Conservation (phyloP, 1,140 invertebrate species). For the Orius insidiosus region DNA sequence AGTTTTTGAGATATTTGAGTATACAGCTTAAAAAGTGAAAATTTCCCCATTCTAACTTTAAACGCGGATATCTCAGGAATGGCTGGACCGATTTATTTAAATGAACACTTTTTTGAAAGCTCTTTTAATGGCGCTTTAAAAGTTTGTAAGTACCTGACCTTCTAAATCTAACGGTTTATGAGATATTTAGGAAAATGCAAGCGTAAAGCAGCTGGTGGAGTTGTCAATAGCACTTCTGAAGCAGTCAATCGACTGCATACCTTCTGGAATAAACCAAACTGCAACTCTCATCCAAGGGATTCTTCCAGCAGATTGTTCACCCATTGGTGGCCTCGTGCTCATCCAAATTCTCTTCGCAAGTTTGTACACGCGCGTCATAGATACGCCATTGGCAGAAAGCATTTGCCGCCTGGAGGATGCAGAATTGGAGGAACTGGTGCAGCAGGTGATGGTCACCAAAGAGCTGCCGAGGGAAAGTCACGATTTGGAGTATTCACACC, state of each 20-base stretch:
- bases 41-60: too few relatives aligned
- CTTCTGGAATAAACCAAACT: conserved; percentile 34
- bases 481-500: conserved; percentile 28
- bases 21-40: too few relatives aligned
- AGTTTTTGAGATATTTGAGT: too few relatives aligned
- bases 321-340: conserved; percentile 42
- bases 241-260: conserved; percentile 42
- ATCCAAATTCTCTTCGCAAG: conserved; percentile 33
- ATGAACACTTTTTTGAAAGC: too few relatives aligned
- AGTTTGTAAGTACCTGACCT: too few relatives aligned
- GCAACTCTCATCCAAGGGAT: conserved; percentile 38
- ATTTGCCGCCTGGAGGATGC: conserved; percentile 55
- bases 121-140: too few relatives aligned
- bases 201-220: conserved; percentile 31
- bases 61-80: too few relatives aligned
- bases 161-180: neutral
- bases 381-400: conserved; percentile 39
- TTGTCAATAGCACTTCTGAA: conserved; percentile 47
- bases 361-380: conserved; percentile 25
- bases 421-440: conserved; percentile 48
- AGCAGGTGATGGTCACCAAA: conserved; percentile 26
- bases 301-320: conserved; percentile 43
- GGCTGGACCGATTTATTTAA: too few relatives aligned
- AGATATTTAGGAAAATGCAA: conserved; percentile 13
- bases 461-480: conserved; percentile 13